Percentiles rank a stretch among this genome's conserved stretches.
These are phyloP conservation scores for Penaeus indicus DNA, from an alignment of 1,140 invertebrate species.

Conservation along the genomic window DNA sequence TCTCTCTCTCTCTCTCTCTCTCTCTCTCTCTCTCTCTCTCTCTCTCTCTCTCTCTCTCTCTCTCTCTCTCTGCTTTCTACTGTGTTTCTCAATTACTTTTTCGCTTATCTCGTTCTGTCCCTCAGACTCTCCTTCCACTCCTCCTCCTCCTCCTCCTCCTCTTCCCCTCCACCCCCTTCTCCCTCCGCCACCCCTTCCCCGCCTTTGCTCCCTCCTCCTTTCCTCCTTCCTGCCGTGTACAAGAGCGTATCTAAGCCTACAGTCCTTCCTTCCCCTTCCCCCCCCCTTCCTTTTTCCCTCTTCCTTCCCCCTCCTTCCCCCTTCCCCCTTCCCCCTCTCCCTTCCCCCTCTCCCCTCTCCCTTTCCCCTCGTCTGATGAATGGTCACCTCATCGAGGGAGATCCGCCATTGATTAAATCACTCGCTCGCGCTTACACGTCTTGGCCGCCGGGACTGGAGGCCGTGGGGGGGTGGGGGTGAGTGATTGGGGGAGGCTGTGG, in stretches of 20 bases:
- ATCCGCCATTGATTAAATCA: neutral
- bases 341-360: neutral
- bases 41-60: neutral
- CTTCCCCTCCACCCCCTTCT: neutral
- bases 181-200: neutral
- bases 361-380: neutral
- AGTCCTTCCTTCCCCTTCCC: neutral
- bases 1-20: no score
- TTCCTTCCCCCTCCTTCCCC: neutral
- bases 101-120: neutral
- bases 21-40: no score
- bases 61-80: neutral
- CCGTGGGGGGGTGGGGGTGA: neutral
- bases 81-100: neutral
- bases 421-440: neutral
- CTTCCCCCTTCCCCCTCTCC: neutral
- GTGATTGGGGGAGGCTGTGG: neutral
- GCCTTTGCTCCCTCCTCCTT: neutral
- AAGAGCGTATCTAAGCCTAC: neutral
- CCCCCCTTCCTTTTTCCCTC: neutral
- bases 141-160: neutral
- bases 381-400: neutral
- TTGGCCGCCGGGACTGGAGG: neutral
- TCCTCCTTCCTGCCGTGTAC: neutral
- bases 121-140: neutral